Conservation (phyloP, 2,888 invertebrate species). For the Mythimna loreyi region DNA sequence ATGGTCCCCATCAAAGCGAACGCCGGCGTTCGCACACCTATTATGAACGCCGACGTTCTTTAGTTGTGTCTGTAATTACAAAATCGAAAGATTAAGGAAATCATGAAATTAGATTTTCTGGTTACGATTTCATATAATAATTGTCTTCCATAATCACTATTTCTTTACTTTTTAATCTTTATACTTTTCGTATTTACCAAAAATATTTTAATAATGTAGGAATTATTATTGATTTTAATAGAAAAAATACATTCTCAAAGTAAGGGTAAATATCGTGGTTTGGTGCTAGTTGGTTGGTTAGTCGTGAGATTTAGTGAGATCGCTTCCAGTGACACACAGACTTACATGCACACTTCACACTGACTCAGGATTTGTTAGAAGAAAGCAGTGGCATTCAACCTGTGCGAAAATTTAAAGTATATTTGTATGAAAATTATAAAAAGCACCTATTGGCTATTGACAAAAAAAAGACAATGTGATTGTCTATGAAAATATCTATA, state of each 20-base stretch:
- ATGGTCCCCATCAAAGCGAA: no score
- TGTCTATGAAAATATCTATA: slow-evolving; percentile 13
- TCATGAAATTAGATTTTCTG: not conserved
- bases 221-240: slow-evolving; percentile 19
- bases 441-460: slow-evolving; percentile 11
- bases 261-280: slow-evolving; percentile 64
- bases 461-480: slow-evolving; percentile 30
- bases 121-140: not conserved
- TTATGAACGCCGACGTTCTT: no score
- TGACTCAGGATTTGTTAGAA: slow-evolving; percentile 24
- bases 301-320: slow-evolving; percentile 57
- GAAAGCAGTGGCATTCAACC: slow-evolving; percentile 35
- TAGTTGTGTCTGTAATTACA: no score
- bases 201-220: slow-evolving; percentile 9
- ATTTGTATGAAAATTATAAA: slow-evolving; percentile 14
- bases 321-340: slow-evolving; percentile 37
- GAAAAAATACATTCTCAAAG: slow-evolving; percentile 59
- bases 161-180: not conserved
- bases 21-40: no score
- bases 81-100: no score
- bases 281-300: slow-evolving; percentile 58
- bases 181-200: slow-evolving; percentile 19
- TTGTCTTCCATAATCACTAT: slow-evolving; percentile 4
- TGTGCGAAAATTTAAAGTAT: not conserved
- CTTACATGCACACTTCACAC: slow-evolving; percentile 26